phyloP scores from a whole-genome alignment of 2,113 vertebrate species.

The Brachyistius frenatus region DNA sequence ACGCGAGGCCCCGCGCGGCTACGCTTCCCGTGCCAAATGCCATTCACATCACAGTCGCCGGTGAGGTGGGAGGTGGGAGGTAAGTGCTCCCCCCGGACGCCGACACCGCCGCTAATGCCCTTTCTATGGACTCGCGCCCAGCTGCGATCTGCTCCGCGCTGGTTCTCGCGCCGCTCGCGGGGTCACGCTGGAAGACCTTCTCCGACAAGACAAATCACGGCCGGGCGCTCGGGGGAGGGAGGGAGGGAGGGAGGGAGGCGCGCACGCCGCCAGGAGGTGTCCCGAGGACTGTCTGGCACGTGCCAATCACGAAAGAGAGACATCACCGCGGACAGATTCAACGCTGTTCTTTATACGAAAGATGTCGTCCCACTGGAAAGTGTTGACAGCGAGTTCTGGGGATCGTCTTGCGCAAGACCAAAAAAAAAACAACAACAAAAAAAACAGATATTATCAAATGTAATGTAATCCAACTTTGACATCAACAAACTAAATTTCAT shows the following conservation, averaged over 20 bases:
- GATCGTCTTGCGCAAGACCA: not conserved
- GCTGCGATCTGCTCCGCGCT: slow-evolving; percentile 17
- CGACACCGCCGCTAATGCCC: slow-evolving; percentile 27
- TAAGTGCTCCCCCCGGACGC: slow-evolving; percentile 44
- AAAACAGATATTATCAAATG: too few species aligned
- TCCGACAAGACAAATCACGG: not conserved
- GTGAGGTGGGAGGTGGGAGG: slow-evolving; percentile 27
- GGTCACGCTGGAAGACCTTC: not conserved
- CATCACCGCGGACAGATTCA: not conserved
- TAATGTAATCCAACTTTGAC: too few species aligned
- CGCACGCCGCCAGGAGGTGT: too few species aligned
- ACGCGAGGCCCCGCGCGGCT: slow-evolving; percentile 44
- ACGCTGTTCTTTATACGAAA: too few species aligned
- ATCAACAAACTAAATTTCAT: too few species aligned
- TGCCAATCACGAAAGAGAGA: not conserved
- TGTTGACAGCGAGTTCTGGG: not conserved
- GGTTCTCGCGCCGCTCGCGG: not conserved
- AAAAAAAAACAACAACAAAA: too few species aligned
- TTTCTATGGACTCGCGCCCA: slow-evolving; percentile 32
- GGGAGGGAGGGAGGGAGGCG: too few species aligned
- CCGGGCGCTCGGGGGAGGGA: too few species aligned
- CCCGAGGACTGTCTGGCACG: too few species aligned
- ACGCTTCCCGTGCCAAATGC: slow-evolving; percentile 53
- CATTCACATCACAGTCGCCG: slow-evolving; percentile 53
- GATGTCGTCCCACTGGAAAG: not conserved